Base-by-base conservation (phyloP, 2,888 invertebrate species). In the Eristalis intricaria region DNA sequence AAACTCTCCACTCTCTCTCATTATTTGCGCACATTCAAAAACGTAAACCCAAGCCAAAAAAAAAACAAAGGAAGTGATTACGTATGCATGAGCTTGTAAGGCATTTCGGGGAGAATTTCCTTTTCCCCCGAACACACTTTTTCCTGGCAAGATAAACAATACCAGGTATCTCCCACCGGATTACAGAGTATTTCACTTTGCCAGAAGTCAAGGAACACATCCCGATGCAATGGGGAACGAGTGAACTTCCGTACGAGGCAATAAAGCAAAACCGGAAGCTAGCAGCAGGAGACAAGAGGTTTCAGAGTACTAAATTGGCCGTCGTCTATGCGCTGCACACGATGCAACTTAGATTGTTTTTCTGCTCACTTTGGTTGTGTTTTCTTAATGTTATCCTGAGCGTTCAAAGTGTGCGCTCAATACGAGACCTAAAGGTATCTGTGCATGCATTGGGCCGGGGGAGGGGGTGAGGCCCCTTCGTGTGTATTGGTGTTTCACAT, bases 141-240 rank as follows among this genome's bases (percentile, higher is more conserved):
- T n/a, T 70, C 56, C 32, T 69, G 69, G 61, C 69, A 56, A 35
- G 35, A 63, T 74, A 80, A 73, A 68, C 60, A 80, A 66, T 80
- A 22, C 32, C 50, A n/a, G 19, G 50, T 19, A 50, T 7, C 50
- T 8, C 50, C 19, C 50, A 8, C 43, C n/a, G 43, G 43, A 43
- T 15, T 43, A 50, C 19, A 19, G 19, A 8, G 19, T 19, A 50
- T 19, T 50, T 19, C 50, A 8, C 19, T 50, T 8, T 50, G 19
- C 50, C 50, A 50, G 50, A 1, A 19, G 50, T 15, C 43, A 43
- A 5, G n/a, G n/a, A 43, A n/a, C 4, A 43, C 4, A 43, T n/a
- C 19, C 50, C 50, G 19, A 19, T 19, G 19, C 50, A 50, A 50
- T 5, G 7, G 4, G 19, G 19, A 38, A 38, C 35, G 13, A 38